These are phyloP conservation scores for Lycocorax pyrrhopterus DNA, from an alignment of 2,113 vertebrate species.

Conservation along the genomic window DNA sequence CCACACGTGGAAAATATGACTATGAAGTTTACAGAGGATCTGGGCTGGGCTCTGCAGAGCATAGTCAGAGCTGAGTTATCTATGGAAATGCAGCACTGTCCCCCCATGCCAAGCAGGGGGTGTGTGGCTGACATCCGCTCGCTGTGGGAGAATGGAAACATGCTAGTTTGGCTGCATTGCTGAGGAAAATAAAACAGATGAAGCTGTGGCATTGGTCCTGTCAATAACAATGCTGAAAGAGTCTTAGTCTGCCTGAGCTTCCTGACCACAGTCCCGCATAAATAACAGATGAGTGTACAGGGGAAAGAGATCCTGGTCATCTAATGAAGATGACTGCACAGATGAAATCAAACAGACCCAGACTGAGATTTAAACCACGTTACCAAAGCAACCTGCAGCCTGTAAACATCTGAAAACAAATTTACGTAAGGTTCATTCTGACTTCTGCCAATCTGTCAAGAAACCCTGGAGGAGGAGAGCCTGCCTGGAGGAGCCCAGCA, in stretches of 20 bases:
- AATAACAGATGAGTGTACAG: neutral
- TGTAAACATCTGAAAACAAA: neutral
- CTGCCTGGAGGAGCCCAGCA: neutral
- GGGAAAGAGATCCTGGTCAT: neutral
- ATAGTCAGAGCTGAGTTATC: neutral
- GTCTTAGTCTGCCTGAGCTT: neutral
- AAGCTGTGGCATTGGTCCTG: neutral
- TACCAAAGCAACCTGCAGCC: neutral
- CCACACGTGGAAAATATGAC: neutral
- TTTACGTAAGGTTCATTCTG: accelerated
- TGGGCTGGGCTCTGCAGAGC: neutral
- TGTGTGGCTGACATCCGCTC: neutral
- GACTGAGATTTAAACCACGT: neutral
- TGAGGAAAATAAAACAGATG: neutral
- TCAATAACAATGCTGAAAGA: neutral
- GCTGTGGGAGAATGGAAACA: neutral
- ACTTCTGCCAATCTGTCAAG: neutral
- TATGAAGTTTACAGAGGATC: neutral
- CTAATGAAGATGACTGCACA: accelerated
- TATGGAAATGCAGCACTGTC: neutral
- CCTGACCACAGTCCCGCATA: neutral
- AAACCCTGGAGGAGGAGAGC: accelerated
- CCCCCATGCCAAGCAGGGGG: neutral
- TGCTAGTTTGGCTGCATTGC: neutral
- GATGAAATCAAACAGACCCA: neutral